phyloP scores from a whole-genome alignment of 2,888 invertebrate genomes.

The Leptothorax acervorum region DNA sequence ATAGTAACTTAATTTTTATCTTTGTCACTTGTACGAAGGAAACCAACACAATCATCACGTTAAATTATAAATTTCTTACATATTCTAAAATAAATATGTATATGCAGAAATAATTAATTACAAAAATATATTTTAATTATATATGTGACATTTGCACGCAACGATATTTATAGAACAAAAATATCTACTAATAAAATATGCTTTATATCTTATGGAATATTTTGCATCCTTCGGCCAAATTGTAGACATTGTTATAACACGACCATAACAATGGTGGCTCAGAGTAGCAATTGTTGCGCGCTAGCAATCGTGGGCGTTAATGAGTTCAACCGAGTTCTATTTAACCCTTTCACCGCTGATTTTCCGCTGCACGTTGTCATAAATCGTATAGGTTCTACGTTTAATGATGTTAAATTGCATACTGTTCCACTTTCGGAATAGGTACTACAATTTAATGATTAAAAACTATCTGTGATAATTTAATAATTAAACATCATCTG shows the following conservation, averaged over 20 bases:
- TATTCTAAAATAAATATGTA: no score
- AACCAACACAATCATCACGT: no score
- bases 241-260: neutral
- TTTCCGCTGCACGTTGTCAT: constrained; percentile 23
- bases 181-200: neutral
- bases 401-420: constrained; percentile 28
- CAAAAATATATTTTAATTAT: no score
- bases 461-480: neutral
- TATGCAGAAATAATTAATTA: no score
- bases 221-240: neutral
- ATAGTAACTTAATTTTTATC: no score
- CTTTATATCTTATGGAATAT: neutral
- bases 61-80: no score
- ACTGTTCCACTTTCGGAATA: neutral
- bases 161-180: no score
- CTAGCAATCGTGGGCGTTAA: constrained; percentile 45
- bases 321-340: constrained; percentile 40
- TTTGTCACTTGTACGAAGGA: no score
- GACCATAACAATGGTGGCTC: constrained; percentile 13
- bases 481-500: neutral
- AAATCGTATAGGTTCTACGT: constrained; percentile 2
- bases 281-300: constrained; percentile 26
- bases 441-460: neutral
- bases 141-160: no score
- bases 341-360: constrained; percentile 46